A percentile compares a stretch with the other conserved stretches of the same genome.
Evolutionary conservation across 2,888 invertebrate genomes (phyloP).

Genomic region (Drosophila colorata): DNA sequence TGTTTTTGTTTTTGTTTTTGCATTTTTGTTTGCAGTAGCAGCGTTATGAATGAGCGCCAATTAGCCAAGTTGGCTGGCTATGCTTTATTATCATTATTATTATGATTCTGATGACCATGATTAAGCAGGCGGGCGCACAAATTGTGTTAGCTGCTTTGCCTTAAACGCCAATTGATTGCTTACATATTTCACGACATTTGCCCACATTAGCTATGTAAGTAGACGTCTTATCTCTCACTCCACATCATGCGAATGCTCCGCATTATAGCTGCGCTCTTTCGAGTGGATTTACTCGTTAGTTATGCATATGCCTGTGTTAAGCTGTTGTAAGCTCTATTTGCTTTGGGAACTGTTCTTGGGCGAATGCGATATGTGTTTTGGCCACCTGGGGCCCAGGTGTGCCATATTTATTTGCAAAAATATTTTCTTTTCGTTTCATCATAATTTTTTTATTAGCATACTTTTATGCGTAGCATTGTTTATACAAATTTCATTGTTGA

Average conservation of each 20-base stretch:
- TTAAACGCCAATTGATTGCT: slow-evolving; percentile 59
- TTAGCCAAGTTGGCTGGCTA: slow-evolving; percentile 53
- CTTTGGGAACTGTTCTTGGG: slow-evolving; percentile 26
- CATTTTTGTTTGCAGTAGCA: neutral
- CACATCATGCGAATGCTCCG: slow-evolving; percentile 4
- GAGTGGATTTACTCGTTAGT: slow-evolving; percentile 23
- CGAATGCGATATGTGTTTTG: slow-evolving; percentile 12
- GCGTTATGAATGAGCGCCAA: slow-evolving; percentile 70
- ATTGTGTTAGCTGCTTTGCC: slow-evolving; percentile 20
- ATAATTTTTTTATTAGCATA: slow-evolving; percentile 44
- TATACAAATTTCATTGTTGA: slow-evolving; percentile 63
- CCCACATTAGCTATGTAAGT: slow-evolving; percentile 8
- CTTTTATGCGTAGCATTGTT: slow-evolving; percentile 57
- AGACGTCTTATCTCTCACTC: slow-evolving; percentile 3
- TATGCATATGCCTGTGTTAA: slow-evolving; percentile 23
- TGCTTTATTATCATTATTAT: slow-evolving; percentile 60
- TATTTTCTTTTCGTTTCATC: slow-evolving; percentile 24
- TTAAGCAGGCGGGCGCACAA: slow-evolving; percentile 26
- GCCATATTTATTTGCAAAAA: slow-evolving; percentile 2
- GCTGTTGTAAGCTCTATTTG: slow-evolving; percentile 40
- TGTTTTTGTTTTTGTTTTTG: neutral
- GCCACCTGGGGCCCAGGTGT: slow-evolving; percentile 12
- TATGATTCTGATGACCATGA: slow-evolving; percentile 41
- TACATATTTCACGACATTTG: slow-evolving; percentile 36
- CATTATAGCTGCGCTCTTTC: slow-evolving; percentile 3